Base-by-base conservation (phyloP, 1,140 invertebrate species). In the Atta texana region DNA sequence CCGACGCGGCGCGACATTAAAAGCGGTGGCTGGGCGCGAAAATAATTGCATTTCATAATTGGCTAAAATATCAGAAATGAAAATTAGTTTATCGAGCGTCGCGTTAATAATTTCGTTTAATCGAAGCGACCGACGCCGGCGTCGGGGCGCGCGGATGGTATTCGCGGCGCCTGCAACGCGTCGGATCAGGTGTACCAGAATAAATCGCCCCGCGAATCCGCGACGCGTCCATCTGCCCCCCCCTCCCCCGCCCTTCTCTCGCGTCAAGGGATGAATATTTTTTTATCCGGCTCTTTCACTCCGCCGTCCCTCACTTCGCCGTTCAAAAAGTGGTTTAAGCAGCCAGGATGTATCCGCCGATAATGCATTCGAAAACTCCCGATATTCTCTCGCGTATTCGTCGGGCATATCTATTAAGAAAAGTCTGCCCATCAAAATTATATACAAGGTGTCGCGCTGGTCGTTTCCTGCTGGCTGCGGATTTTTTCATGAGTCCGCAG, bases 11-110 rank as follows among this genome's bases (percentile, higher is more conserved):
- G 91, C 88, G 92, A 92, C 92, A 92, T 93, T 93, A 93, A 93
- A 93, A 92, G 66, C 92, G 92, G 81, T 88, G 90, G 87, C 86
- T 86, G 89, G 87, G 92, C 90, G 91, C 90, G 90, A 93, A 93
- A 93, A 93, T 93, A 93, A 93, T 93, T 93, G 92, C 93, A 93
- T 93, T 93, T 93, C 92, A 93, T 93, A 93, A 93, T 93, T 92
- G 92, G 92, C 92, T 92, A 93, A 93, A 93, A 93, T 93, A 93
- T 93, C 92, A 92, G 91, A 92, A 92, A 93, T 91, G 91, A 93
- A 93, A 93, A 93, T 93, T 93, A 93, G 91, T 93, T 93, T 92
- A 92, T 93, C 91, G 92, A 91, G 90, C 90, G 92, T 88, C 88
- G 89, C 89, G 89, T 91, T 91, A 92, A 93, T 93, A 92, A 93